Base-by-base conservation (phyloP, 2,797 vertebrate genomes). In the Oreochromis mossambicus region DNA sequence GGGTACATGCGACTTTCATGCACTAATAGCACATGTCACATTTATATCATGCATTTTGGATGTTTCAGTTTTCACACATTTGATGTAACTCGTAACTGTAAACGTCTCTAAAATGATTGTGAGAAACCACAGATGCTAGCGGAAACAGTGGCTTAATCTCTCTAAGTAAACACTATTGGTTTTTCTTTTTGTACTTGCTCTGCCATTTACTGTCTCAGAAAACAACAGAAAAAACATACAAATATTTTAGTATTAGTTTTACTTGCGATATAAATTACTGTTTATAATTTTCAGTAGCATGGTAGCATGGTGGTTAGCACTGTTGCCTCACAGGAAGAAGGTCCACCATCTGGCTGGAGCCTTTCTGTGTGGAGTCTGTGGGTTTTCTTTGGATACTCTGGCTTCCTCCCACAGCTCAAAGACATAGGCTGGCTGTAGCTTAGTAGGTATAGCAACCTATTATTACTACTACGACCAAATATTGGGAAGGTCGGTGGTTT, bases 71-170 rank as follows among this genome's bases (percentile, higher is more conserved):
- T 68, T 68, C 0, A 41, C 36, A 43, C n/a, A 41, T 68, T 70
- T 46, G 21, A 10, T 70, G 14, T 26, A 17, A 26, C 41, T 48
- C 3, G 6, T 24, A 73, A 5, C 9, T 29, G 6, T 17, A 0
- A 73, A 12, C 0, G 0, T 43, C 38, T 68, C 63, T 24, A 68
- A 43, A 68, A 43, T 6, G 0, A 14, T 68, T 68, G 8, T 5
- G 3, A 43, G 63, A 68, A 68, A 10, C 21, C 38, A 70, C 21
- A 26, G 8, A 50, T n/a, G 6, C 4, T 7, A 48, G 41, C 3
- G 0, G 41, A 48, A 46, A 24, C 24, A 1, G 15, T 75, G 24
- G 10, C 3, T 63, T 63, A 12, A 46, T 48, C 1, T 48, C 15
- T 46, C 1, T 48, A 46, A 43, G 24, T 43, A 68, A 2, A 38